A percentile compares a stretch with the other conserved stretches of the same genome.
These are phyloP conservation scores for Pangasius krempfi DNA, from an alignment of 2,797 vertebrate species.

Conservation along the genomic window DNA sequence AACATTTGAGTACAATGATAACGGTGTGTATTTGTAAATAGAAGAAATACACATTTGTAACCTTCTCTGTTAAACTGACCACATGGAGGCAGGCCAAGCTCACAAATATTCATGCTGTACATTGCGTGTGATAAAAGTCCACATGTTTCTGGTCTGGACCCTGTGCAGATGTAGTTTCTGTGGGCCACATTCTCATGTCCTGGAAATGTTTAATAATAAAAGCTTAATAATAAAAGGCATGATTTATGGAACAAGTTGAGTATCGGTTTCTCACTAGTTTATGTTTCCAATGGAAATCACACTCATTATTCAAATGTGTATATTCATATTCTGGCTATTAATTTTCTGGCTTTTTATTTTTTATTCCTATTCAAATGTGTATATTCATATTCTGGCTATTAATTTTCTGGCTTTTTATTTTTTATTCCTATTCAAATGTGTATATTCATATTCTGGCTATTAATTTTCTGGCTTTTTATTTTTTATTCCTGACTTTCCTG, in stretches of 20 bases:
- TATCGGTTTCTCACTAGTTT: not conserved
- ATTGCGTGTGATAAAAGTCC: not conserved
- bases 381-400: no score
- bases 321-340: no score
- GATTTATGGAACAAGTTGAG: not conserved
- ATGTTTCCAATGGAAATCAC: not conserved
- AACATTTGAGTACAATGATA: not conserved
- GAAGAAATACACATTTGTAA: not conserved
- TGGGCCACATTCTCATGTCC: not conserved
- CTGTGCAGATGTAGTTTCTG: no score
- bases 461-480: not conserved
- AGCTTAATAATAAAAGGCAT: not conserved
- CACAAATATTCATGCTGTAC: not conserved
- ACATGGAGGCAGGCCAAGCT: not conserved
- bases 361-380: no score
- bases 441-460: not conserved
- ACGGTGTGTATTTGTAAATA: not conserved
- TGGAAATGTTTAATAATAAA: not conserved
- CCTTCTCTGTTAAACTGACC: not conserved
- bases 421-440: not conserved
- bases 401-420: no score
- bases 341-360: no score
- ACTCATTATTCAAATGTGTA: not conserved
- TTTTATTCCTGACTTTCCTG: not conserved
- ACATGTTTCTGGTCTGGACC: not conserved